Base-by-base conservation (phyloP, 2,888 invertebrate species). In the Megastigmus dorsalis region DNA sequence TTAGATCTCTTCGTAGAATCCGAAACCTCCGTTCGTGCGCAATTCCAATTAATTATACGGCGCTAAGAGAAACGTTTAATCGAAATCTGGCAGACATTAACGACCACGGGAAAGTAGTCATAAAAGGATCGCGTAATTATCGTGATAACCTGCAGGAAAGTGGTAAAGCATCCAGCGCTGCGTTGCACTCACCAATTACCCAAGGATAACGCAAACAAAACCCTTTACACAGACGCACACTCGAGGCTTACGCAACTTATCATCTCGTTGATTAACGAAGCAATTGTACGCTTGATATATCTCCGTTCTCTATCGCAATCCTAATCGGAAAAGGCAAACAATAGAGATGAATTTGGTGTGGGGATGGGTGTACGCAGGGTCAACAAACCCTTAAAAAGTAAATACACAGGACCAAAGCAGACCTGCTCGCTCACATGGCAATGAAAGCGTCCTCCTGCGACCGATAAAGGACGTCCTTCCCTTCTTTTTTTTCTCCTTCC, bases 391-490 rank as follows among this genome's bases (percentile, higher is more conserved):
- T 18, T 52, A 6, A 30, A 36, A 55, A 36, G 10, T 13, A 48
- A 1, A 13, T 28, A 10, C 13, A n/a, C n/a, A n/a, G n/a, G n/a
- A n/a, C n/a, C n/a, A 20, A 18, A 20, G n/a, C n/a, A n/a, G 3
- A 10, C 45, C 18, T 18, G 15, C 45, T 20, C n/a, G n/a, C n/a
- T n/a, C n/a, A n/a, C n/a, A n/a, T n/a, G 15, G n/a, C 10, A 23
- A 30, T 30, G 4, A 45, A 20, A 45, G 60, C 30, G 23, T 45
- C 45, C 43, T 60, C 30, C 13, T 23, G 30, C 13, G 20, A 13
- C 60, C 41, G n/a, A 45, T 60, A 60, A 60, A 59, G 30, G 30
- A 41, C 23, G 15, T 30, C n/a, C n/a, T n/a, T n/a, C 2, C 13
- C 30, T n/a, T 10, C 5, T 23, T n/a, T 23, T n/a, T n/a, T n/a